phyloP scores from a whole-genome alignment of 2,113 vertebrate species.

The Steatornis caripensis region DNA sequence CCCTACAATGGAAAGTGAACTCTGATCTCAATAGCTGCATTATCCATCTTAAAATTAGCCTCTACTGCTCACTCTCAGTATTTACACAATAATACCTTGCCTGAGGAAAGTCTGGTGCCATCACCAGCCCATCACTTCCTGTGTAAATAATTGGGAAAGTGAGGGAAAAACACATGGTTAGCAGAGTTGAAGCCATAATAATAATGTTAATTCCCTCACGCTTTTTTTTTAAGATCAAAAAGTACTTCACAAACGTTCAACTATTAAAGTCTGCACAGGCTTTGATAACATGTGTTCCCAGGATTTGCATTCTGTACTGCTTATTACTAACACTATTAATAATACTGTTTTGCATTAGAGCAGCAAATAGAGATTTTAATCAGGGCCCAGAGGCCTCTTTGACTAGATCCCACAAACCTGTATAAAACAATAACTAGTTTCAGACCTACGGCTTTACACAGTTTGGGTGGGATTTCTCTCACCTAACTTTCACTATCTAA shows the following conservation, averaged over 20 bases:
- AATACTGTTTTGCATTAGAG: background rate
- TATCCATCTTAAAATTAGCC: background rate
- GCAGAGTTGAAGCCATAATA: background rate
- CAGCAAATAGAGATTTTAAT: background rate
- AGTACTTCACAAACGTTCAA: background rate
- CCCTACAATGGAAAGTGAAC: background rate
- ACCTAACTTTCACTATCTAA: background rate
- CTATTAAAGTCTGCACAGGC: background rate
- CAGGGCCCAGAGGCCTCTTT: background rate
- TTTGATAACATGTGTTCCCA: slow-evolving; percentile 1
- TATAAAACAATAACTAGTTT: background rate
- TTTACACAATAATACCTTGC: background rate
- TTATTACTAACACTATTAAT: slow-evolving; percentile 4
- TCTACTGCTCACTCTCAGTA: background rate
- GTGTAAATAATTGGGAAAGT: background rate
- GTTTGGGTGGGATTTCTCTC: background rate
- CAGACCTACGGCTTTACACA: background rate
- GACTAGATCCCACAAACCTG: background rate
- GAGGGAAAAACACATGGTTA: background rate
- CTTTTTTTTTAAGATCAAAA: slow-evolving; percentile 8
- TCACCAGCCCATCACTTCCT: background rate
- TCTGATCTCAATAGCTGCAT: background rate
- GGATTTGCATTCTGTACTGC: background rate
- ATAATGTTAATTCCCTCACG: background rate
- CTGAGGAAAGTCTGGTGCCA: background rate